Evolutionary conservation across 2,888 invertebrate species (phyloP), one percentile per base, ranked within the genome.

Genomic region (Pasiphila rectangulata): DNA sequence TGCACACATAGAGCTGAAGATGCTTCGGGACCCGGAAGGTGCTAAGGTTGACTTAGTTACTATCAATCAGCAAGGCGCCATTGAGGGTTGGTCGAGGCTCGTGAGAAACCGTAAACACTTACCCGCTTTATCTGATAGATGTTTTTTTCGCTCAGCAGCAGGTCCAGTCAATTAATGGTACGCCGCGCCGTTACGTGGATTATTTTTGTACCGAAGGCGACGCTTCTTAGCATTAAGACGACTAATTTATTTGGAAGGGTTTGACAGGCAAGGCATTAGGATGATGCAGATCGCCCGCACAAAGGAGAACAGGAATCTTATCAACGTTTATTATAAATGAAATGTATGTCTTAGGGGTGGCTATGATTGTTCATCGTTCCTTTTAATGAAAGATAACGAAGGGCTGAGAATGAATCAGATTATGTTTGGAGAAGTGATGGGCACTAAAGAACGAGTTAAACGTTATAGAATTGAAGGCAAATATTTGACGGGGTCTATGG

Each of bases 21-120:
- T 77, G 12, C 63, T 10, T 43, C 59, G 60, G 6, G 37, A 30
- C 15, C 7, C 7, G 1, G 30, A 53, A 79, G 80, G 81, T 80
- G 81, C 73, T 78, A 82, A 81, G 82, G 75, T 75, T 74, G 80
- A 71, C 67, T 69, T 63, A 75, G 75, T 77, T 80, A 80, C 82
- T 86, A 87, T 87, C 86, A 86, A 88, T 88, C 88, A 88, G 84
- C 68, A 69, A 82, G 88, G 87, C 87, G 88, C 88, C 87, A 88
- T 87, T 85, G 86, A 88, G 86, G 86, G 86, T 79, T 85, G 83
- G 81, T 67, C 78, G 72, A 75, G 77, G 75, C 75, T 82, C 84
- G 86, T 88, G 86, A 88, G 88, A 87, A 87, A 82, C 83, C 79
- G 86, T 88, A 87, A 88, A 88, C 86, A 86, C 86, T 86, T 87